Evolutionary conservation across 2,888 invertebrate species (phyloP).

Genomic region (Lepidochitona cinerea): DNA sequence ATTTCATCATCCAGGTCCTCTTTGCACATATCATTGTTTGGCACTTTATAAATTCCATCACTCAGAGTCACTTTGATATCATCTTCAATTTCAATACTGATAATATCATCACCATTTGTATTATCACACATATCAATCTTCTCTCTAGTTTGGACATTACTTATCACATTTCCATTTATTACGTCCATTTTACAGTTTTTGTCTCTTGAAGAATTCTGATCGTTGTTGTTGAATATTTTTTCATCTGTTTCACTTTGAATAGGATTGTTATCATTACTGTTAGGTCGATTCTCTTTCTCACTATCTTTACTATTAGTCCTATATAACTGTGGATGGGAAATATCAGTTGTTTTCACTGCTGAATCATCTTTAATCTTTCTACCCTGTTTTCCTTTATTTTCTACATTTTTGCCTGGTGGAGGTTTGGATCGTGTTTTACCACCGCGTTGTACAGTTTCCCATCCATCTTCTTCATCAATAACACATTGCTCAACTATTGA

Average conservation of each 20-base stretch:
- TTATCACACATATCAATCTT: neutral
- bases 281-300: conserved; percentile 62
- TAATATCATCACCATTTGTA: neutral
- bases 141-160: neutral
- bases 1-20: neutral
- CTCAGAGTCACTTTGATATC: no score
- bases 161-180: neutral
- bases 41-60: neutral
- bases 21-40: neutral
- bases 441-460: conserved; percentile 84
- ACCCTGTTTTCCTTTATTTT: neutral
- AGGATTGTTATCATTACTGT: no score
- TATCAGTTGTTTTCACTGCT: neutral
- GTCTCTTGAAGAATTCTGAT: neutral
- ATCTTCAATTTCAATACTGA: no score
- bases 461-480: conserved; percentile 75
- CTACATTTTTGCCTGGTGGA: conserved; percentile 62
- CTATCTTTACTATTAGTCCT: conserved; percentile 54
- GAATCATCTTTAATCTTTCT: neutral
- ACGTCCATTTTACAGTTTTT: neutral
- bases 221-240: neutral
- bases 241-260: neutral
- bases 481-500: neutral
- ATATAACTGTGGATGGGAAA: neutral
- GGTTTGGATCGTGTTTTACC: conserved; percentile 73